Conservation (phyloP, 1,140 invertebrate species). For the Cherax destructor region DNA sequence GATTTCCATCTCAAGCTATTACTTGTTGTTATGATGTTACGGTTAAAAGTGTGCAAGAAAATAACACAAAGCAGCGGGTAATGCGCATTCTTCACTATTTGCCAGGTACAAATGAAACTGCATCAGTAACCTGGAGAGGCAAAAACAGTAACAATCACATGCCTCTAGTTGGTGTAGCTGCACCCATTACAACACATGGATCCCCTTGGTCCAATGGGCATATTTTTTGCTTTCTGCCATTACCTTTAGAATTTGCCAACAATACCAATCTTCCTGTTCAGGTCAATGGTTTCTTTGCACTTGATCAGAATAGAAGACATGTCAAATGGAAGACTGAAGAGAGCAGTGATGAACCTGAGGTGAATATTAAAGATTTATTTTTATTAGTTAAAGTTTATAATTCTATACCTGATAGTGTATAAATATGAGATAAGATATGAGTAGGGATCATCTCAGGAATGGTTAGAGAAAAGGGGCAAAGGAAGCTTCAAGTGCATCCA, state of each 20-base stretch:
- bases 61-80: not conserved
- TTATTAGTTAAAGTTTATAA: too few species aligned
- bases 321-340: slow-evolving; percentile 54
- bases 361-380: not conserved
- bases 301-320: slow-evolving; percentile 35
- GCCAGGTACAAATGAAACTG: slow-evolving; percentile 2
- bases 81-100: slow-evolving; percentile 29
- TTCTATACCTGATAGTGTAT: too few species aligned
- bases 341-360: slow-evolving; percentile 38
- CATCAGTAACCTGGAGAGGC: slow-evolving; percentile 3
- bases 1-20: not conserved
- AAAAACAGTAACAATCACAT: slow-evolving; percentile 14
- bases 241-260: slow-evolving; percentile 14
- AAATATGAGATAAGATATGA: too few species aligned
- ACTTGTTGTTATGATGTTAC: slow-evolving; percentile 16
- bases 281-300: slow-evolving; percentile 26
- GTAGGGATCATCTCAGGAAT: too few species aligned
- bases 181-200: not conserved
- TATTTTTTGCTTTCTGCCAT: slow-evolving; percentile 41
- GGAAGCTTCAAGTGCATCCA: too few species aligned
- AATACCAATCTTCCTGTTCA: slow-evolving; percentile 29
- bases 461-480: too few species aligned
- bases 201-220: not conserved
- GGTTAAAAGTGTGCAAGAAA: not conserved
- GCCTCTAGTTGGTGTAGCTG: slow-evolving; percentile 40